A percentile compares a stretch with the other conserved stretches of the same genome.
Conservation (phyloP, 2,113 vertebrate species). For the Galeopterus variegatus region DNA sequence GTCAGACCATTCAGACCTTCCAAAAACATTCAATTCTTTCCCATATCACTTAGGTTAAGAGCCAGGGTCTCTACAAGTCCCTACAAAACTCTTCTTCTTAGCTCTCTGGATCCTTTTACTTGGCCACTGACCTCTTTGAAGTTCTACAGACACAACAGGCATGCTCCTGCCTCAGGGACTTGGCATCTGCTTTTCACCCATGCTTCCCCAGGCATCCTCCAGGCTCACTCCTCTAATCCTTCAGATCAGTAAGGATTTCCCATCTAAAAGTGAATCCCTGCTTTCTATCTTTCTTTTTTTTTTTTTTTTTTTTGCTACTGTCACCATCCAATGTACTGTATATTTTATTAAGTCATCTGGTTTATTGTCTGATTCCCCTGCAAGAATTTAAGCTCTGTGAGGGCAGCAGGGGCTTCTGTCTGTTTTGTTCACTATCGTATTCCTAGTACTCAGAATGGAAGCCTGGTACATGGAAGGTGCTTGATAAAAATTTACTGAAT, state of each 20-base stretch:
- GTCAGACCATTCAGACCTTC: neutral
- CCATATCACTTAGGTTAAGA: neutral
- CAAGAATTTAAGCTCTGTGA: neutral
- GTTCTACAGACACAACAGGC: neutral
- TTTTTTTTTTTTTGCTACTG: conserved; percentile 1
- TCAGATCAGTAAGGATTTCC: neutral
- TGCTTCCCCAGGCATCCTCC: neutral
- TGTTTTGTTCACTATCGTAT: neutral
- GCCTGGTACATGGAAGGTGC: neutral
- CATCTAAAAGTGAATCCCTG: neutral
- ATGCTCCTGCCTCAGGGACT: neutral
- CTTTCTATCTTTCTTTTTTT: too few species aligned
- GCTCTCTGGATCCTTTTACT: neutral
- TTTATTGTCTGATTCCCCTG: neutral
- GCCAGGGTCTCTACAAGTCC: neutral
- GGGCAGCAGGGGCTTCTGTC: neutral
- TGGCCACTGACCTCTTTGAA: neutral
- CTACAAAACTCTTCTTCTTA: neutral
- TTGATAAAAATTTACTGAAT: neutral
- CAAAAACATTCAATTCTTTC: neutral
- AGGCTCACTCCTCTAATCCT: neutral
- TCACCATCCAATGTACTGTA: neutral
- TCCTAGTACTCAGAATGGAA: neutral
- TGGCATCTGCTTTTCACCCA: neutral
- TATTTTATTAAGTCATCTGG: neutral